Percentiles rank a stretch among this genome's conserved stretches.
Conservation (phyloP, 1,140 invertebrate species). For the Drosophila malerkotliana region DNA sequence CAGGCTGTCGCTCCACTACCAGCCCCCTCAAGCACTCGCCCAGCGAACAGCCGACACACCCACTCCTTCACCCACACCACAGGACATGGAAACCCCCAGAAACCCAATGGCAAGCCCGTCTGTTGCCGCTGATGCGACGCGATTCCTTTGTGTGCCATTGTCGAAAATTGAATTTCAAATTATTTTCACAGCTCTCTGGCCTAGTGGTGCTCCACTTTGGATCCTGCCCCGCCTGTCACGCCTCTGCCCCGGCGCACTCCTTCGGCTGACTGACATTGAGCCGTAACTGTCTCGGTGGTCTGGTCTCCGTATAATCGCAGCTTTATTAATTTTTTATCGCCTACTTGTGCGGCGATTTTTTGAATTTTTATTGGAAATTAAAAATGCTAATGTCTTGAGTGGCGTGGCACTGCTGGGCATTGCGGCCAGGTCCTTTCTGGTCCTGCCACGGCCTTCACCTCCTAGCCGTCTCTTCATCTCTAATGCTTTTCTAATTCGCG, state of each 20-base stretch:
- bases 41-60: constrained; percentile 25
- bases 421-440: constrained; percentile 14
- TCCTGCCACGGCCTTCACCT: constrained; percentile 1
- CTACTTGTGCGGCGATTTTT: constrained; percentile 81
- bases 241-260: neutral
- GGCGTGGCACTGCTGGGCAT: constrained; percentile 15
- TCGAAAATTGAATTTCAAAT: constrained; percentile 83
- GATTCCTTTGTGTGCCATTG: constrained; percentile 82
- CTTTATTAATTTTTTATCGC: constrained; percentile 83
- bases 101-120: constrained; percentile 25
- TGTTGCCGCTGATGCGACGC: constrained; percentile 45
- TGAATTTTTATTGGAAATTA: constrained; percentile 82
- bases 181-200: constrained; percentile 78
- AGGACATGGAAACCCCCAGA: constrained; percentile 20
- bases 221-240: neutral
- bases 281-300: constrained; percentile 44
- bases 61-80: constrained; percentile 37
- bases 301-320: constrained; percentile 74
- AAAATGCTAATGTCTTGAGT: constrained; percentile 76
- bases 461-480: neutral
- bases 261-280: constrained; percentile 70
- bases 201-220: constrained; percentile 39
- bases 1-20: constrained; percentile 7
- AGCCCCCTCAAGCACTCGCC: neutral
- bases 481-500: constrained; percentile 24